A percentile compares a stretch with the other conserved stretches of the same genome.
These are phyloP conservation scores for Phyllostomus discolor DNA, from an alignment of 2,113 vertebrate species.

Conservation along the genomic window DNA sequence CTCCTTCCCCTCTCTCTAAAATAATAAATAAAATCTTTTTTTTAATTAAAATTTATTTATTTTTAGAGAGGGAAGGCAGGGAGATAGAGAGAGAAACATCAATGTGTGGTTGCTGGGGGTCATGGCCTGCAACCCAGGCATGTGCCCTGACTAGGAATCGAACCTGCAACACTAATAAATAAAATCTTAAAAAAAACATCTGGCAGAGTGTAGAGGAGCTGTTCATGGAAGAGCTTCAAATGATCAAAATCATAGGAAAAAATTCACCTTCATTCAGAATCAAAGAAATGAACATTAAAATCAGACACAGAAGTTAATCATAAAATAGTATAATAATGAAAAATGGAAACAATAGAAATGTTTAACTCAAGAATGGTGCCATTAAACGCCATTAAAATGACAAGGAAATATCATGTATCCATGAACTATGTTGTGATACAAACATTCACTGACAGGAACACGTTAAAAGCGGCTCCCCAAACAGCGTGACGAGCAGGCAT, in stretches of 20 bases:
- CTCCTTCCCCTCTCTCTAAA: neutral
- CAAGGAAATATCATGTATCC: neutral
- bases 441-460: neutral
- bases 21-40: neutral
- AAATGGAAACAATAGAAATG: neutral
- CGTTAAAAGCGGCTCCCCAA: neutral
- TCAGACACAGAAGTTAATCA: neutral
- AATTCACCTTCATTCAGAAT: neutral
- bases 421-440: neutral
- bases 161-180: no score
- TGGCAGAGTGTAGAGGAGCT: neutral
- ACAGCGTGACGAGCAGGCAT: no score
- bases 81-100: no score
- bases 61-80: no score
- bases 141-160: no score
- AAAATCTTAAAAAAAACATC: neutral
- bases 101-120: no score
- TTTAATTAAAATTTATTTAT: no score
- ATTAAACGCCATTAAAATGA: neutral
- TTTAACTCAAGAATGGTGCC: neutral
- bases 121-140: no score
- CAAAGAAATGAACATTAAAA: constrained; percentile 7
- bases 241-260: neutral
- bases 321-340: neutral
- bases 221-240: neutral